Conservation (phyloP, 2,797 vertebrate genomes). For the Heterohyrax brucei region DNA sequence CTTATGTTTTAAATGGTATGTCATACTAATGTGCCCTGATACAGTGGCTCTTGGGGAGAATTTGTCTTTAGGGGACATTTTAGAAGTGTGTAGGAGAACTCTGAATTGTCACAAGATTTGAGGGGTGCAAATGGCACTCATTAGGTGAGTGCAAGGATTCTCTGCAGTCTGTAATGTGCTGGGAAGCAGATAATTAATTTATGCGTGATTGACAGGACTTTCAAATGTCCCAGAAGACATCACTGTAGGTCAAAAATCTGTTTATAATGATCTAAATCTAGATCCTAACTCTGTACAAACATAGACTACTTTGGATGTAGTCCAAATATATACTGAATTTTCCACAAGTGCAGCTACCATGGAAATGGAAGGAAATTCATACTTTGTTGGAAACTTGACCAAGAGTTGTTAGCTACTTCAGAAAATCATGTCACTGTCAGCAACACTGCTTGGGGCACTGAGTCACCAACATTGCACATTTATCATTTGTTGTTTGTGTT, state of each 20-base stretch:
- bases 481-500: not conserved
- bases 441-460: not conserved
- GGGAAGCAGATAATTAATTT: not conserved
- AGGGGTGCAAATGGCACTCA: not conserved
- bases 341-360: slow-evolving; percentile 2
- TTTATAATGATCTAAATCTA: slow-evolving; percentile 61
- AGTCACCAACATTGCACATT: not conserved
- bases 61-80: not conserved
- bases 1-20: slow-evolving; percentile 23
- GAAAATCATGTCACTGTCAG: not conserved
- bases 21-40: not conserved
- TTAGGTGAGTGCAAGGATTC: not conserved
- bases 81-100: slow-evolving; percentile 15
- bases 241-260: not conserved
- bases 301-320: slow-evolving; percentile 1
- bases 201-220: not conserved
- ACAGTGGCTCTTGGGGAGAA: not conserved
- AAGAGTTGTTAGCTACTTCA: slow-evolving; percentile 45
- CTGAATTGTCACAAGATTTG: not conserved
- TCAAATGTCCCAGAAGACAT: slow-evolving; percentile 49
- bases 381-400: slow-evolving; percentile 42
- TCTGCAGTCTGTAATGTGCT: not conserved
- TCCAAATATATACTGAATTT: slow-evolving; percentile 66
- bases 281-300: slow-evolving; percentile 40
- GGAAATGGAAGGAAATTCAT: slow-evolving; percentile 20